phyloP scores from a whole-genome alignment of 1,140 invertebrate genomes.

The Heterodera carotae region DNA sequence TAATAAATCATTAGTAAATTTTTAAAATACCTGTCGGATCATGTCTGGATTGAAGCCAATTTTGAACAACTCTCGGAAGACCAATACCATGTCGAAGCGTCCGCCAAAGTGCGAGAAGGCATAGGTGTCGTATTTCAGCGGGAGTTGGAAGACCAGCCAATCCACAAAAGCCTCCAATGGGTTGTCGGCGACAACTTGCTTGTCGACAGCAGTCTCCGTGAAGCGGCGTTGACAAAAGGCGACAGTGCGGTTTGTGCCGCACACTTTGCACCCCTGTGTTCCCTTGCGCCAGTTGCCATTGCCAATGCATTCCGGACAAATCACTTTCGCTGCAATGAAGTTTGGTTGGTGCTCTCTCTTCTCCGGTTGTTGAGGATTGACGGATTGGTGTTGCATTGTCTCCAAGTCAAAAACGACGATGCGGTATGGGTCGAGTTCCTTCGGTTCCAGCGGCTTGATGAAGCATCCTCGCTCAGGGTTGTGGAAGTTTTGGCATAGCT shows the following conservation, averaged over 20 bases:
- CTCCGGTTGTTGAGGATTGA: background rate
- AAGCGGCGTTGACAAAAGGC: background rate
- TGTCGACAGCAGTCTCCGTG: background rate
- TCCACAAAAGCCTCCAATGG: background rate
- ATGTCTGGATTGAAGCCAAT: background rate
- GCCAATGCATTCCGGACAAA: background rate
- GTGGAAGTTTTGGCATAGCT: background rate
- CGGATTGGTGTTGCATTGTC: background rate
- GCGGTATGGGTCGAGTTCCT: conserved; percentile 2
- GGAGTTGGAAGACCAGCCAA: background rate
- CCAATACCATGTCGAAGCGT: conserved; percentile 7
- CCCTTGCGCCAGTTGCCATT: background rate
- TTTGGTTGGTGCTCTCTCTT: background rate
- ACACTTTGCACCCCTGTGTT: background rate
- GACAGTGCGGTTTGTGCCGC: background rate
- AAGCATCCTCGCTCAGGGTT: background rate
- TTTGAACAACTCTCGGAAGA: background rate
- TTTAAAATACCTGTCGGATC: background rate
- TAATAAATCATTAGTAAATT: background rate
- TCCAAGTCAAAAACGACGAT: conserved; percentile 8
- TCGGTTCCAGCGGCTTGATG: background rate
- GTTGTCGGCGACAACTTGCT: background rate
- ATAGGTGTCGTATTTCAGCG: background rate
- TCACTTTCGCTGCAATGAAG: background rate
- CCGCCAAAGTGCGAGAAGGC: conserved; percentile 6